Conservation (phyloP, 2,113 vertebrate genomes). For the Sardina pilchardus region DNA sequence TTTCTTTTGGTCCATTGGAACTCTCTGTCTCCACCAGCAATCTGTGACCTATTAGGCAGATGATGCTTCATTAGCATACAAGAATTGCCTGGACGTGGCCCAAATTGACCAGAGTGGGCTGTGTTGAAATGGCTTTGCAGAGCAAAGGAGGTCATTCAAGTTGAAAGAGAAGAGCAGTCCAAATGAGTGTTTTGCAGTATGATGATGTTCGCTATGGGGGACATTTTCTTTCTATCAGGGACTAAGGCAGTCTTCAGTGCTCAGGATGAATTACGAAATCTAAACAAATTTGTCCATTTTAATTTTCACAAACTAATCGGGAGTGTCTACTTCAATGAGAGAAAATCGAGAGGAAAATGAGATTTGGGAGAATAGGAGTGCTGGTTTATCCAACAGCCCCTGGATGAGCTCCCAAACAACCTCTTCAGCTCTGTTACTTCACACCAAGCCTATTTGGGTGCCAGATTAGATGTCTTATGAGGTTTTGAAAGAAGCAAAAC, state of each 20-base stretch:
- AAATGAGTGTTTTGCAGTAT: background rate
- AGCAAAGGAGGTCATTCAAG: conserved; percentile 6
- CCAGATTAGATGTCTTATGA: background rate
- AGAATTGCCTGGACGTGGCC: conserved; percentile 28
- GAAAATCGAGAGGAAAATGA: background rate
- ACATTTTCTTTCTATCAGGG: background rate
- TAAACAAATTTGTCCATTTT: conserved; percentile 10
- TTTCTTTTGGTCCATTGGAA: conserved; percentile 11
- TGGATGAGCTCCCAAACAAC: background rate
- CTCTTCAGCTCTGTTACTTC: background rate
- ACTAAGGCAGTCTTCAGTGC: background rate
- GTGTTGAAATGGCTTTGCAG: background rate
- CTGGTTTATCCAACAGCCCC: background rate
- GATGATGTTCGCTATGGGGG: background rate
- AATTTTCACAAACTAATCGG: background rate
- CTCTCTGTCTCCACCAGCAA: conserved; percentile 22
- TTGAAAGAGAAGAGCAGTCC: background rate
- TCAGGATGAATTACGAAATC: background rate
- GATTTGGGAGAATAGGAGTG: background rate
- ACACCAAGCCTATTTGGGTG: background rate
- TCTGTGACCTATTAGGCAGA: conserved; percentile 19
- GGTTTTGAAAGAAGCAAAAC: background rate
- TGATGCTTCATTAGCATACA: conserved; percentile 31
- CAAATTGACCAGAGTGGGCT: background rate
- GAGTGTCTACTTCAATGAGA: background rate